Base-by-base conservation (phyloP, 2,113 vertebrate species). In the Saguinus imperator region DNA sequence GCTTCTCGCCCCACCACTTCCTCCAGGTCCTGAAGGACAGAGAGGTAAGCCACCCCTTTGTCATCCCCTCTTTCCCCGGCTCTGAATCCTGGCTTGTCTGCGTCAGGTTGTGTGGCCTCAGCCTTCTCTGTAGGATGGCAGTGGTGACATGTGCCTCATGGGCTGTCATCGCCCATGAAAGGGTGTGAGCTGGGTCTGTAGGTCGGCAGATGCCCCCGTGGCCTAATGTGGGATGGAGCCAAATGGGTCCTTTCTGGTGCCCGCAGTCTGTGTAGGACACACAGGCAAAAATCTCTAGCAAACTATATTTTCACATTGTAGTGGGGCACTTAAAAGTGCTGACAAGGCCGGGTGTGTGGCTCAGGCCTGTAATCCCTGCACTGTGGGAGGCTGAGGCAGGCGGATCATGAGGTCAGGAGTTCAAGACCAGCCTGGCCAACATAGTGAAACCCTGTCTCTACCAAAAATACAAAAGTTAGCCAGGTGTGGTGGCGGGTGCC, bases 11-110 rank as follows among this genome's bases (percentile, higher is more conserved):
- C 20, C 94, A 97, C 55, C 99, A 99, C 76, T 98, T 99, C 80
- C 97, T 99, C 89, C 99, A 99, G 94, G 99, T 99, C 93, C 99
- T 99, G 91, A 91, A 98, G 0, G 99, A 99, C 3, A 99, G 98
- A 35, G 99, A 99, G 99, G 99, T 99, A 55, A 37, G 98, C 72
- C 6, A 1, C 23, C 7, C 4, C 32, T 23, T 76, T 18, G 23
- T 48, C 76, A 10, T 17, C 45, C 9, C 23, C 29, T 8, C 29
- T 16, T 6, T 48, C n/a, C 20, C 6, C 4, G 5, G 16, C 64
- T 32, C 48, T 50, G 45, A 61, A n/a, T 86, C 35, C 85, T 32
- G 80, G 4, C n/a, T 61, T 0, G 0, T 57, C 37, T 58, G 29
- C 61, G 0, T 21, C 0, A 6, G 45, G n/a, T 37, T 70, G 8